A percentile compares a stretch with the other conserved stretches of the same genome.
Evolutionary conservation across 1,140 invertebrate species (phyloP).

Genomic region (Drosophila sucinea): DNA sequence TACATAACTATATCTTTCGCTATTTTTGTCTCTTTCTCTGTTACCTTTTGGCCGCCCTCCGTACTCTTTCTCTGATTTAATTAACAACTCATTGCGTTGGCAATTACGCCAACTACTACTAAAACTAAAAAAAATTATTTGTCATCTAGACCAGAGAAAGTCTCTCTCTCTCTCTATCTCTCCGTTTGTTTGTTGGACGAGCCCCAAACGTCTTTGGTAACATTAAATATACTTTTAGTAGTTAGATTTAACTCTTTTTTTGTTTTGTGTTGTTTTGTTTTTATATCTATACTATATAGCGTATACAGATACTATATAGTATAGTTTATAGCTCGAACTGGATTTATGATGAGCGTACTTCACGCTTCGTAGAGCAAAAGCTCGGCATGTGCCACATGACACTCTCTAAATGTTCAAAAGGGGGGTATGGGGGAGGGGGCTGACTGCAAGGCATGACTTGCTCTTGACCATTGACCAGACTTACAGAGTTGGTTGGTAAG

Average conservation of each 20-base stretch:
- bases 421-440: slow-evolving; percentile 14
- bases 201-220: slow-evolving; percentile 19
- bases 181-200: not conserved
- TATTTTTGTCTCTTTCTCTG: not conserved
- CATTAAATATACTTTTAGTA: slow-evolving; percentile 31
- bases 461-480: slow-evolving; percentile 72
- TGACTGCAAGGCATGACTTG: not conserved
- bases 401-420: slow-evolving; percentile 39
- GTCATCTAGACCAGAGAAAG: slow-evolving; percentile 72
- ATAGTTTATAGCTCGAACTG: slow-evolving; percentile 40
- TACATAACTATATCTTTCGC: not conserved
- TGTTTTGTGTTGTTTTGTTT: slow-evolving; percentile 42
- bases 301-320: slow-evolving; percentile 18
- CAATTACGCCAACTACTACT: slow-evolving; percentile 70
- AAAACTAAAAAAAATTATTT: slow-evolving; percentile 55
- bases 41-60: slow-evolving; percentile 14
- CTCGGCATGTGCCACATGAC: slow-evolving; percentile 75
- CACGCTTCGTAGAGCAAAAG: slow-evolving; percentile 55
- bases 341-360: slow-evolving; percentile 62
- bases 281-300: slow-evolving; percentile 23
- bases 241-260: slow-evolving; percentile 46
- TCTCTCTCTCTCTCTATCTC: slow-evolving; percentile 18
- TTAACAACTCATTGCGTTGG: slow-evolving; percentile 74
- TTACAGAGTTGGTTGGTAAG: slow-evolving; percentile 46
- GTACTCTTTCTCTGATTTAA: slow-evolving; percentile 56